Conservation (phyloP, 1,140 invertebrate species). For the Pogonomyrmex californicus region DNA sequence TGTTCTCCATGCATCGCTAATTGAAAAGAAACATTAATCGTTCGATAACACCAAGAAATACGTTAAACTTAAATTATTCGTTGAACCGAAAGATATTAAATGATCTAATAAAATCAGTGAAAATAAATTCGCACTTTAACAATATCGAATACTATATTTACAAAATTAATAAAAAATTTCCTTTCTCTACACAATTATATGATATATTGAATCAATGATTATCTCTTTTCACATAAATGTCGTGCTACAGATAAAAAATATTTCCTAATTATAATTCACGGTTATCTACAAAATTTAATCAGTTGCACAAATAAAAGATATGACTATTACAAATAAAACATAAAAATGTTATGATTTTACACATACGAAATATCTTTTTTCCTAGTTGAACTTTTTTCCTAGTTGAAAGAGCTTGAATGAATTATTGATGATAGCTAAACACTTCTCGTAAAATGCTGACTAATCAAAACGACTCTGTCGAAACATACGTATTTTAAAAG, state of each 20-base stretch:
- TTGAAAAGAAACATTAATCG: conserved; percentile 27
- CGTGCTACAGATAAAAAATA: not conserved
- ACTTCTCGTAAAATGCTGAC: not conserved
- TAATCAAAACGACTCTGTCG: not conserved
- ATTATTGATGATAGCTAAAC: not conserved
- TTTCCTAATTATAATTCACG: not conserved
- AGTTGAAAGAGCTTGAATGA: conserved; percentile 9
- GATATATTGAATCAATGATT: not conserved
- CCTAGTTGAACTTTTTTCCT: not conserved
- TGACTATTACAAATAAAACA: not conserved
- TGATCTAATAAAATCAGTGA: not conserved
- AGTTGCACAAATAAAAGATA: not conserved
- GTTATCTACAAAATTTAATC: conserved; percentile 16
- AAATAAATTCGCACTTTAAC: not conserved
- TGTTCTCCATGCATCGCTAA: conserved; percentile 9
- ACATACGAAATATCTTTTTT: not conserved
- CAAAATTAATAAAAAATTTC: not conserved
- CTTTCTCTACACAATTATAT: not conserved
- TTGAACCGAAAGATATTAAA: not conserved
- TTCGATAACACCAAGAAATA: not conserved
- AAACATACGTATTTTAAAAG: not conserved
- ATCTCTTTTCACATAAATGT: not conserved
- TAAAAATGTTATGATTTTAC: not conserved
- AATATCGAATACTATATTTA: not conserved
- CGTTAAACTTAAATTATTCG: conserved; percentile 17